Percentiles rank a stretch among this genome's conserved stretches.
Evolutionary conservation across 2,113 vertebrate genomes (phyloP).

Genomic region (Circaetus gallicus): DNA sequence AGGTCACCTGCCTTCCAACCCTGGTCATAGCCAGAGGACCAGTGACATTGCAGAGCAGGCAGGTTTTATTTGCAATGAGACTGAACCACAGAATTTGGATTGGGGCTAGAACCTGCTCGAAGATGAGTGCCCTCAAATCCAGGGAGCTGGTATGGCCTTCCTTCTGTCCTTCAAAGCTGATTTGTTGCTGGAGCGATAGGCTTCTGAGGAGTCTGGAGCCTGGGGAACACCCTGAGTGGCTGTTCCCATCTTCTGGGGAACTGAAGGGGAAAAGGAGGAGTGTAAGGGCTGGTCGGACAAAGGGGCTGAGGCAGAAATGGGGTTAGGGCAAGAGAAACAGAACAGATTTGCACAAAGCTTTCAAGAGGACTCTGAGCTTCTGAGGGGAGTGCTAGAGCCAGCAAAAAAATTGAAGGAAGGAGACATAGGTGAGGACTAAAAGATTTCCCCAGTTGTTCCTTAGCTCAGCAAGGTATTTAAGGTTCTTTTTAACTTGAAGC

Average conservation of each 20-base stretch:
- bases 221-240: background rate
- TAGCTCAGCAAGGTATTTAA: background rate
- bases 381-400: fast-evolving
- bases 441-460: background rate
- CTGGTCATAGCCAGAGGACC: fast-evolving
- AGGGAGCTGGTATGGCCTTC: background rate
- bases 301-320: background rate
- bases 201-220: background rate
- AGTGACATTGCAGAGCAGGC: fast-evolving
- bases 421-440: background rate
- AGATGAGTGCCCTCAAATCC: background rate
- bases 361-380: background rate
- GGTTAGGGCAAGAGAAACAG: background rate
- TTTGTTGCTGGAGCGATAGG: background rate
- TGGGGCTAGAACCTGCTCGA: background rate
- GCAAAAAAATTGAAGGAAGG: background rate
- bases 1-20: background rate
- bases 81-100: background rate
- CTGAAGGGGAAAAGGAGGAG: background rate
- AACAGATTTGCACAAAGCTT: background rate
- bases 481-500: background rate
- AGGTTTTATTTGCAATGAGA: background rate
- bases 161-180: background rate
- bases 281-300: background rate
- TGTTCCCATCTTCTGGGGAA: background rate